phyloP scores from a whole-genome alignment of 2,888 invertebrate species.

The Bombylius discolor region DNA sequence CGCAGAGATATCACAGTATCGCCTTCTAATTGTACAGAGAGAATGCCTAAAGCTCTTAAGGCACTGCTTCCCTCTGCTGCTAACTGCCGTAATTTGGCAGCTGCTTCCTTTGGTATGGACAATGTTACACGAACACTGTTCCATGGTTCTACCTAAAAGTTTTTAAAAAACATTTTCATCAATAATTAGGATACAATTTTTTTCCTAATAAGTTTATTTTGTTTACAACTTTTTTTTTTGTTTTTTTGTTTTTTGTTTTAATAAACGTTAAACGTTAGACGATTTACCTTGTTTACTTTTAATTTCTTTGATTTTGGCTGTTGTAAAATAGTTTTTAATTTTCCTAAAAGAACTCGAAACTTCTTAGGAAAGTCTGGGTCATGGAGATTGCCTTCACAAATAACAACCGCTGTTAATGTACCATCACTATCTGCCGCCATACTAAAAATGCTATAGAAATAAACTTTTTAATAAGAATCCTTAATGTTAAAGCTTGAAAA shows the following conservation, averaged over 20 bases:
- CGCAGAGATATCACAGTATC: slow-evolving; percentile 65
- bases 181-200: neutral
- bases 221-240: no score
- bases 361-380: slow-evolving; percentile 76
- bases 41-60: slow-evolving; percentile 81
- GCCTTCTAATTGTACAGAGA: slow-evolving; percentile 88
- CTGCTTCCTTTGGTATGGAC: slow-evolving; percentile 93
- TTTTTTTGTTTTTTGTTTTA: neutral
- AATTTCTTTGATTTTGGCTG: slow-evolving; percentile 39
- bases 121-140: slow-evolving; percentile 95
- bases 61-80: slow-evolving; percentile 83
- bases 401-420: slow-evolving; percentile 67
- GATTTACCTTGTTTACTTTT: slow-evolving; percentile 50
- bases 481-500: neutral
- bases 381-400: slow-evolving; percentile 81
- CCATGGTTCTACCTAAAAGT: slow-evolving; percentile 79
- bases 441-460: slow-evolving; percentile 21
- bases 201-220: no score
- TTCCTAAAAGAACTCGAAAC: slow-evolving; percentile 63
- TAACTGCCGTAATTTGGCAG: slow-evolving; percentile 76
- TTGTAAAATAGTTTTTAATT: slow-evolving; percentile 60
- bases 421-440: slow-evolving; percentile 81
- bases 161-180: neutral
- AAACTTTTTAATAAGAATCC: neutral
- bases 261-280: neutral